Evolutionary conservation across 2,888 invertebrate species (phyloP), one percentile per base, ranked within the genome.

Genomic region (Dorcus parallelipipedus): DNA sequence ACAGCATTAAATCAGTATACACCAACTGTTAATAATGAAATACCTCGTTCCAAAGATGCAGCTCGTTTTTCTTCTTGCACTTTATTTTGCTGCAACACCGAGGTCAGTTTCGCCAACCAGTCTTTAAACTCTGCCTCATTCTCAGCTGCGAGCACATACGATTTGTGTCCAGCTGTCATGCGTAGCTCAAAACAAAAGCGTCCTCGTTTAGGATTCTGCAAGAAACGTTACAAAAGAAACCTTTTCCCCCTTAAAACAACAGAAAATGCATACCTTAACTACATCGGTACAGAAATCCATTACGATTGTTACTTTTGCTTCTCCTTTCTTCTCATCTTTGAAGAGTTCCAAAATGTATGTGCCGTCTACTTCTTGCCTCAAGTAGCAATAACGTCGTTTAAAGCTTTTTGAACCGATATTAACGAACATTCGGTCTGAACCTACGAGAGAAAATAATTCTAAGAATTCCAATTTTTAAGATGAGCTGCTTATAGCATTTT

Each of bases 201-300:
- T 2, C 93, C 93, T 57, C 93, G 84, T 79, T 93, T 94, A 14
- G 88, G 81, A 80, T 93, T 95, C 91, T 88, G 71, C 10, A 75
- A 76, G 59, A n/a, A 45, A 45, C 7, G 7, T 6, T 33, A 7
- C 26, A 20, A 20, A 4, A 26, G 2, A 26, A 33, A 33, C 3
- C 3, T 57, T 53, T 48, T 51, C 17, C 53, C 20, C 0, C 42
- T 1, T 33, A 33, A 33, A 33, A 33, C 26, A 33, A 33, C 6
- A 33, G 3, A n/a, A 47, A 54, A 40, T 51, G 75, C 78, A 76
- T 78, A 90, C 91, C 82, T 89, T 88, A 58, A 91, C 86, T 69
- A 95, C 93, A 76, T 94, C 93, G 2, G 90, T 90, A 74, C 95
- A 95, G 80, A 94, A 93, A 77, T 96, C 95, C 89, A 96, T 90